Base-by-base conservation (phyloP, 35 echinoderm and acorn worm species). In the Patiria miniata region DNA sequence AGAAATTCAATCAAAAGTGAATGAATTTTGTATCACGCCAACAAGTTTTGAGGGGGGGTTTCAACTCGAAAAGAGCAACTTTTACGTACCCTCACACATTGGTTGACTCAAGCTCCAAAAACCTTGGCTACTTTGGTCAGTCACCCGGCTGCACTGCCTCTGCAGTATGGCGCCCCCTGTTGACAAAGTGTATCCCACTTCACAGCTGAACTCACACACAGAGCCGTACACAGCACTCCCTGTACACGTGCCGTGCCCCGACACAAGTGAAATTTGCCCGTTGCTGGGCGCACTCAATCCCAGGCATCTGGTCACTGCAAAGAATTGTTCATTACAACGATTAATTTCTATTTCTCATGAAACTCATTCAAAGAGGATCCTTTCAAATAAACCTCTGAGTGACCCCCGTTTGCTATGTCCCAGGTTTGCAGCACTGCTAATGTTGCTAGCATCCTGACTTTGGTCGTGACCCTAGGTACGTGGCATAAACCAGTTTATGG, bases 241-340 rank as follows among this genome's bases (percentile, higher is more conserved):
- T 1, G 32, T 36, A 68, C 83, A 85, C 3, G 44, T n/a, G 12
- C 83, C 83, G 38, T 56, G n/a, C 5, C 83, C 83, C 32, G 52
- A 29, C 8, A 60, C 57, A 30, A 85, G 19, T 1, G 10, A 9
- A 61, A 85, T 19, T 34, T 29, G 29, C 23, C 83, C 83, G 61
- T 85, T 85, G 19, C 21, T 18, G 1, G 83, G 83, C 16, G 54
- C 32, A 65, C n/a, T 40, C 23, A 85, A 38, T 2, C 52, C 52
- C 4, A 18, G 54, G 33, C 83, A 85, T 65, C 83, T 85, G 52
- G 83, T 61, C 5, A 85, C 83, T 85, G 83, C 8, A 61, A 37
- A 38, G 15, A 61, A 55, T 55, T 9, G 21, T 14, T 14, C 52
- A 55, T 55, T 55, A n/a, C n/a, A n/a, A n/a, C n/a, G n/a, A n/a